Evolutionary conservation across 2,888 invertebrate species (phyloP), one percentile per base, ranked within the genome.

Genomic region (Chloroclysta siterata): DNA sequence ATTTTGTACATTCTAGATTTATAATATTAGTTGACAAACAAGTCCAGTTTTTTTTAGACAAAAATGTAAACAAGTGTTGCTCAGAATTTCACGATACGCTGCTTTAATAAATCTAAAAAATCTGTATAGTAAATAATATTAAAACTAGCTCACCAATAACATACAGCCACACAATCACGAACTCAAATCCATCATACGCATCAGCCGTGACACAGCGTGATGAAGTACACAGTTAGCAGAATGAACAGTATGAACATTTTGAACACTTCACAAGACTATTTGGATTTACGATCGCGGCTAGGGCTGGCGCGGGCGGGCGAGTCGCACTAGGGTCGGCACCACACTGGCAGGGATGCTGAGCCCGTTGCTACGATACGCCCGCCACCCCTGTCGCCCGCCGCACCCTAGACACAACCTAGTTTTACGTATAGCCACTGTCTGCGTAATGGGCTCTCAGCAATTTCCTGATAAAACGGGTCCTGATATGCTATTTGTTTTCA

Each of bases 341-440:
- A 83, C 79, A 92, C 92, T 92, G 91, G 72, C 82, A 88, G 89
- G 92, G 92, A 93, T 90, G 91, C 92, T 91, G 52, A 46, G 60
- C 22, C 44, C 72, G 92, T 93, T 93, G 92, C 92, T 90, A 90
- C 80, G 92, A 86, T 90, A 93, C 91, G 75, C 76, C 83, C 75
- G 74, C 85, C 85, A 83, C 86, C 89, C 87, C 84, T 74, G 74
- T 64, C 63, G 75, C 82, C 81, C 81, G 83, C 90, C 90, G 90
- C 72, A 70, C 91, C 91, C 90, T 88, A 86, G 82, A 85, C 84
- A 84, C 92, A 92, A 91, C 92, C 91, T 88, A 91, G 84, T 90
- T 92, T 85, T 86, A 87, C 83, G 83, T 88, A 89, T 87, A 89
- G 84, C 85, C 78, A 85, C 87, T 87, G 86, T 88, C 88, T 85